Percentiles rank a stretch among this genome's conserved stretches.
phyloP scores from a whole-genome alignment of 2,888 invertebrate species.

The Ophonus ardosiacus region DNA sequence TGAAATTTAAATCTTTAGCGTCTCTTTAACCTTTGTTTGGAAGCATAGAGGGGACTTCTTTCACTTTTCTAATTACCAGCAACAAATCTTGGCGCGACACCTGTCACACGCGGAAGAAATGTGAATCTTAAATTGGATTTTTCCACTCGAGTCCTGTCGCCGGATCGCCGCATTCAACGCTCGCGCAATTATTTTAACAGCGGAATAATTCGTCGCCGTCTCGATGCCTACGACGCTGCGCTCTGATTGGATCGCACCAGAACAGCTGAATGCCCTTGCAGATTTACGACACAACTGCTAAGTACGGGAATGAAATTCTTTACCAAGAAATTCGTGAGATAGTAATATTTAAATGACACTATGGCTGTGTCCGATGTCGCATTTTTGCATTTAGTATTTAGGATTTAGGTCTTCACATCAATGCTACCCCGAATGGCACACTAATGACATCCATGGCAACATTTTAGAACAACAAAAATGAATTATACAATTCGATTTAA shows the following conservation, averaged over 20 bases:
- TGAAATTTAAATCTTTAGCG: no score
- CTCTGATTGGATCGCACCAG: slow-evolving; percentile 54
- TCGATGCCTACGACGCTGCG: slow-evolving; percentile 29
- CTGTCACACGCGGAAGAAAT: slow-evolving; percentile 72
- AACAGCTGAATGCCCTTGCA: background rate
- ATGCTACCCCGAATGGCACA: no score
- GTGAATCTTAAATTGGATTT: slow-evolving; percentile 74
- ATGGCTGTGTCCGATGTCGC: no score
- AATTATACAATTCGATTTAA: no score
- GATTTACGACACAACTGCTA: background rate
- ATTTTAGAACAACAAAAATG: no score
- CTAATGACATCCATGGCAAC: no score
- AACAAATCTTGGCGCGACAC: slow-evolving; percentile 75
- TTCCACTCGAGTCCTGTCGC: slow-evolving; percentile 68
- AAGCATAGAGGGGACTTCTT: slow-evolving; percentile 68
- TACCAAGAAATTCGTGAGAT: background rate
- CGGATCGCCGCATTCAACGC: slow-evolving; percentile 40
- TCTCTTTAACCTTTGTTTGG: background rate
- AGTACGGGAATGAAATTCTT: background rate
- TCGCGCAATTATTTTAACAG: slow-evolving; percentile 64
- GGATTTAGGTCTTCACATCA: no score
- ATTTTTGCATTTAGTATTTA: no score
- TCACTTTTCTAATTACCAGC: slow-evolving; percentile 75
- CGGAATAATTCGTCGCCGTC: slow-evolving; percentile 56
- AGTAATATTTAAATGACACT: background rate